Evolutionary conservation across 2,888 invertebrate genomes (phyloP), one percentile per base, ranked within the genome.

Genomic region (Seira ritae): DNA sequence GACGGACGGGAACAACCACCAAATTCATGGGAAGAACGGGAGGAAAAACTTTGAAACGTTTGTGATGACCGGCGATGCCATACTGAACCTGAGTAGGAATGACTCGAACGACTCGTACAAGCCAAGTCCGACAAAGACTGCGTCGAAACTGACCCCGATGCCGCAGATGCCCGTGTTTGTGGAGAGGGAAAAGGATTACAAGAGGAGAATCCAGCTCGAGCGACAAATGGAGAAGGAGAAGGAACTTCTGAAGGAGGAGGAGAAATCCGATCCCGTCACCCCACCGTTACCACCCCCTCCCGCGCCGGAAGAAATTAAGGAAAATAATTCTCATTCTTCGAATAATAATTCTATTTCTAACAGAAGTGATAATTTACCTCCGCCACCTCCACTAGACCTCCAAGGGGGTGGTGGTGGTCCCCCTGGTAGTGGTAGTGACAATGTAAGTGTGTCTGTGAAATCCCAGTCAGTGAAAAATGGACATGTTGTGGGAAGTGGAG

Each of bases 21-120:
- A 81, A 76, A 69, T 60, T 68, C 65, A 55, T 62, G 82, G 82
- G 55, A 88, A 88, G 70, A 87, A 88, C 79, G 89, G 88, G 24
- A 85, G 88, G 68, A 89, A 89, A 76, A 89, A 89, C 91, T 97
- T 96, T 92, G 97, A 97, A 92, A 96, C 97, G 80, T 98, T 96
- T 93, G 96, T 98, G 95, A 98, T 98, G 98, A 98, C 98, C 37
- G 98, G 98, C 67, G 98, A 98, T 91, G 94, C 97, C 90, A 98
- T 98, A 91, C 93, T 98, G 89, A 97, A 97, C 92, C 94, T 98
- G 88, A 97, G 97, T 84, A 92, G 96, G 89, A 86, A 85, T 70
- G 87, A 88, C 70, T 80, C 85, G 1, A 88, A 88, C 65, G 87
- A 88, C 46, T 86, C 86, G 4, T 87, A 87, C 24, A 80, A 86